These are phyloP conservation scores for Urosaurus nigricauda DNA, from an alignment of 2,797 vertebrate species.

Conservation along the genomic window DNA sequence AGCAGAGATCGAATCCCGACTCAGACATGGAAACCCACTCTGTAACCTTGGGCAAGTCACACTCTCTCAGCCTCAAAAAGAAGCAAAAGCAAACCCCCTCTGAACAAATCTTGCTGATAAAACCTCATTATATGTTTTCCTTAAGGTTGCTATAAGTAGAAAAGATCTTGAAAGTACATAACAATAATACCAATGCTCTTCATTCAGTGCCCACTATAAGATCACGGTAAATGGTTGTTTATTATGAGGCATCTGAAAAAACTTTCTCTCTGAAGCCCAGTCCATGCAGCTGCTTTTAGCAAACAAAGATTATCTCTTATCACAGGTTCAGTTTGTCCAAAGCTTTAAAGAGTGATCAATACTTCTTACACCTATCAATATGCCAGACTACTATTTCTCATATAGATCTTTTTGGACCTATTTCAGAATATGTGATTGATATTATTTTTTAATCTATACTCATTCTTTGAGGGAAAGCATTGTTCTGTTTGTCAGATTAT, in stretches of 20 bases:
- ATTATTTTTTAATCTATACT: too few relatives aligned
- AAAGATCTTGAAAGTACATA: too few relatives aligned
- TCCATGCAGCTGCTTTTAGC: too few relatives aligned
- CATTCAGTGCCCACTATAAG: not conserved
- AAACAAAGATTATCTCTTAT: not conserved
- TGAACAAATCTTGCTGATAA: too few relatives aligned
- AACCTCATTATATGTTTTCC: too few relatives aligned
- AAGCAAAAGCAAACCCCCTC: too few relatives aligned
- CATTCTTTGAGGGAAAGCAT: not conserved
- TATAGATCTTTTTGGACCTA: not conserved
- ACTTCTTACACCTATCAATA: not conserved
- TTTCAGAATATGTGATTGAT: not conserved
- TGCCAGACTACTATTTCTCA: not conserved
- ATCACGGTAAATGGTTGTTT: not conserved
- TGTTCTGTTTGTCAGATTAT: not conserved
- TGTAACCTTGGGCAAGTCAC: too few relatives aligned
- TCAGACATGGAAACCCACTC: too few relatives aligned
- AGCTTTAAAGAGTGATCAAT: not conserved
- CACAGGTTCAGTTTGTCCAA: not conserved
- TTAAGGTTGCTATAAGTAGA: too few relatives aligned
- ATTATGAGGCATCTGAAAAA: not conserved
- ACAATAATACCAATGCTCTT: too few relatives aligned
- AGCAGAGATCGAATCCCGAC: too few relatives aligned
- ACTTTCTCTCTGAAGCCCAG: not conserved
- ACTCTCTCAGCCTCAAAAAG: too few relatives aligned